A percentile compares a stretch with the other conserved stretches of the same genome.
phyloP scores from a whole-genome alignment of 2,113 vertebrate species.

The Beaufortia kweichowensis region DNA sequence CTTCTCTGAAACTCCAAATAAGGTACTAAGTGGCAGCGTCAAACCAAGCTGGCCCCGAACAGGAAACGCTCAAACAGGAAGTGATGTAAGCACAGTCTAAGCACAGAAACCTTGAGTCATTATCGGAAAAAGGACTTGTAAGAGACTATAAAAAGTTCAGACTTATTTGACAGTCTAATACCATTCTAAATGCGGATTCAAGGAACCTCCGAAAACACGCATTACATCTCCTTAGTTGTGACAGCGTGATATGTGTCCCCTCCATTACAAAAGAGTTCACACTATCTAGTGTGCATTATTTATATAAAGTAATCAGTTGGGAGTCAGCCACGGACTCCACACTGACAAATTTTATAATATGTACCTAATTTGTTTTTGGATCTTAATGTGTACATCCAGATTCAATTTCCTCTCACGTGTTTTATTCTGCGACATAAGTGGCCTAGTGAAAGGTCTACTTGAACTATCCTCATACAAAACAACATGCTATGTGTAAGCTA shows the following conservation, averaged over 20 bases:
- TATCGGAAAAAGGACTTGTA: slow-evolving; percentile 60
- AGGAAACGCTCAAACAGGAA: slow-evolving; percentile 87
- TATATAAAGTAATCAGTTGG: background rate
- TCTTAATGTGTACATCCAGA: background rate
- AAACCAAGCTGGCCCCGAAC: slow-evolving; percentile 53
- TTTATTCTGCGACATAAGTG: background rate
- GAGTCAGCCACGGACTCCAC: background rate
- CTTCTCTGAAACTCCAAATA: slow-evolving; percentile 88
- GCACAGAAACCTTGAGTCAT: slow-evolving; percentile 89
- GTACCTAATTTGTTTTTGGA: background rate
- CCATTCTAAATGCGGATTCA: background rate
- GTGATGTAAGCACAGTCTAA: slow-evolving; percentile 80
- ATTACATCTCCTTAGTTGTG: background rate
- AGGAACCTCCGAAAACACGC: background rate
- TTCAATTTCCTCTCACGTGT: background rate
- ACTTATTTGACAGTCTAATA: background rate
- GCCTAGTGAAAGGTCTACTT: too few relatives aligned
- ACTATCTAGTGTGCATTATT: background rate
- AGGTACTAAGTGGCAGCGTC: slow-evolving; percentile 71
- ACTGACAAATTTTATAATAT: background rate
- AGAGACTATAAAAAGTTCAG: background rate
- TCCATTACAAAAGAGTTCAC: background rate
- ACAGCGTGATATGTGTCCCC: background rate
- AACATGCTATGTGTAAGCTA: background rate
- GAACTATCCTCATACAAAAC: background rate